These are phyloP conservation scores for Meloidogyne hapla DNA, from an alignment of 1,140 invertebrate genomes.

Conservation along the genomic window DNA sequence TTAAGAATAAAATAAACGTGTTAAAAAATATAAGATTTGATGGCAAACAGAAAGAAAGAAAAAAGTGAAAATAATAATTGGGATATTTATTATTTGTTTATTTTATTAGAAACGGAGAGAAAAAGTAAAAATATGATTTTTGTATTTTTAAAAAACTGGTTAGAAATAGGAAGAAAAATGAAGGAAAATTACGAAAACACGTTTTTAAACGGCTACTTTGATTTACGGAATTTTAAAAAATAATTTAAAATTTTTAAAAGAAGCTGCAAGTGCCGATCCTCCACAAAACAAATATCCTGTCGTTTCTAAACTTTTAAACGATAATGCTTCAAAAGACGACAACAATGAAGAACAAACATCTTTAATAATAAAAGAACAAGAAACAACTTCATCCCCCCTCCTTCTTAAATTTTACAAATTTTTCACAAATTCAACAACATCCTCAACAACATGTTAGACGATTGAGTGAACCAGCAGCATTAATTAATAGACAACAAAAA, in stretches of 20 bases:
- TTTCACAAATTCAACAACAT: too few species aligned
- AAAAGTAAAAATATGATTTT: too few species aligned
- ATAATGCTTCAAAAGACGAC: not conserved
- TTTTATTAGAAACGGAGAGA: not conserved
- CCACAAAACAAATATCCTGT: not conserved
- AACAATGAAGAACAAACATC: not conserved
- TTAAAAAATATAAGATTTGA: not conserved
- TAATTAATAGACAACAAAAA: conserved; percentile 2
- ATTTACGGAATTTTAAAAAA: too few species aligned
- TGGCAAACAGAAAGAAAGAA: not conserved
- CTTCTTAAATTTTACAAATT: too few species aligned
- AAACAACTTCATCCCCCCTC: not conserved
- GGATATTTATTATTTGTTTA: not conserved
- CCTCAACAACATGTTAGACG: not conserved
- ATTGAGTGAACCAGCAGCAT: conserved; percentile 20
- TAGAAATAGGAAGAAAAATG: not conserved
- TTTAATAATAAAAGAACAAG: not conserved
- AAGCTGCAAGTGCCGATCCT: not conserved
- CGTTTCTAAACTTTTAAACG: not conserved
- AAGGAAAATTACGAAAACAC: not conserved
- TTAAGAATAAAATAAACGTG: not conserved
- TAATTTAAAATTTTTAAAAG: too few species aligned
- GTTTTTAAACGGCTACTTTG: not conserved
- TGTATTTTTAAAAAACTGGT: not conserved
- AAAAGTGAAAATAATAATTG: not conserved